phyloP scores from a whole-genome alignment of 2,113 vertebrate species.

The Colistium nudipinnis region DNA sequence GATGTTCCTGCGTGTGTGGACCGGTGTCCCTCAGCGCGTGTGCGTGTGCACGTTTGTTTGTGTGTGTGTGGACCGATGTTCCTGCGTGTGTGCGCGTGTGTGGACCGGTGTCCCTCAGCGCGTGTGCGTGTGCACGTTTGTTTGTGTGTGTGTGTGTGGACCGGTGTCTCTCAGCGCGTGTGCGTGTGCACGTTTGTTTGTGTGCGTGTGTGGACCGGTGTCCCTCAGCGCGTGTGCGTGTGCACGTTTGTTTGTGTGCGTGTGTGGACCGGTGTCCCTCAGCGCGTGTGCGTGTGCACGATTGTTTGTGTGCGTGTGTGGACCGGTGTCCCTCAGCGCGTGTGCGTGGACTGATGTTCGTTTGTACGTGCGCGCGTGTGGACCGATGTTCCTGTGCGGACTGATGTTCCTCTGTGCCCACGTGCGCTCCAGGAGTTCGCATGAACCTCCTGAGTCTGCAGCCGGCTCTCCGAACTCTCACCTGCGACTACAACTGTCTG shows the following conservation, averaged over 20 bases:
- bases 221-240: neutral
- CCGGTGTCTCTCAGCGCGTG: too few relatives aligned
- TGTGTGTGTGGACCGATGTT: neutral
- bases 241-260: constrained; percentile 71
- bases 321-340: neutral
- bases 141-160: neutral
- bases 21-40: too few relatives aligned
- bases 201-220: neutral
- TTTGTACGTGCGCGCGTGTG: too few relatives aligned
- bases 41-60: neutral
- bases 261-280: neutral
- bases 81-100: too few relatives aligned
- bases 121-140: neutral
- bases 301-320: neutral
- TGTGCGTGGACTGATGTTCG: neutral
- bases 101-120: neutral
- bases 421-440: constrained; percentile 89
- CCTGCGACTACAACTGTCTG: constrained; percentile 92
- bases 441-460: constrained; percentile 93
- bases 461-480: constrained; percentile 92
- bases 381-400: neutral
- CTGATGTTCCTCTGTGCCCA: neutral
- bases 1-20: too few relatives aligned
- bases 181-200: too few relatives aligned
- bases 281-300: neutral